These are phyloP conservation scores for Octopus bimaculoides DNA, from an alignment of 1,140 invertebrate species.

Conservation along the genomic window DNA sequence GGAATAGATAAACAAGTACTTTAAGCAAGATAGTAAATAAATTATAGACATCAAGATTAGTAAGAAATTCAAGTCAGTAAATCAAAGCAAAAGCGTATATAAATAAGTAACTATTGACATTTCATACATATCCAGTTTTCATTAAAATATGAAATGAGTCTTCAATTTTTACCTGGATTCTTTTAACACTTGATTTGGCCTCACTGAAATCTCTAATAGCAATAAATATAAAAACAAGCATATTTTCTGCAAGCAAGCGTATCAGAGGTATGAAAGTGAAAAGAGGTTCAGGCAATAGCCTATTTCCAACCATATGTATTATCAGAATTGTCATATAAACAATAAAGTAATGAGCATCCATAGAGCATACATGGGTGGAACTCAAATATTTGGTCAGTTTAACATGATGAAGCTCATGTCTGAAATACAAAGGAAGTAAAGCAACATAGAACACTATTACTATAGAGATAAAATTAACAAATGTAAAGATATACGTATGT, in stretches of 20 bases:
- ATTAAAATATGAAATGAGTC: no score
- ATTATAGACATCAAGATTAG: no score
- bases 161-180: neutral
- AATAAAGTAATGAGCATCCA: neutral
- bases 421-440: neutral
- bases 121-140: no score
- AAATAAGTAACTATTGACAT: no score
- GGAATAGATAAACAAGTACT: no score
- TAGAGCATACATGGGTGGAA: neutral
- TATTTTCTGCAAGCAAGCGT: neutral
- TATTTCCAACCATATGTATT: neutral
- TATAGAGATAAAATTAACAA: no score
- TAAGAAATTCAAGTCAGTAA: no score
- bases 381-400: neutral
- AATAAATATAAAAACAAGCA: neutral
- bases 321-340: conserved; percentile 11
- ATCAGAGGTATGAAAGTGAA: conserved; percentile 18
- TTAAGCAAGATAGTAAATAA: no score
- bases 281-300: conserved; percentile 4
- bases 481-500: no score
- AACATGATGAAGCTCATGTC: neutral
- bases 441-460: no score
- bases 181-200: neutral
- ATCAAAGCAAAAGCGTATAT: no score
- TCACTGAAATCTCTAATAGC: neutral